phyloP scores from a whole-genome alignment of 2,888 invertebrate genomes.

The Troides aeacus region DNA sequence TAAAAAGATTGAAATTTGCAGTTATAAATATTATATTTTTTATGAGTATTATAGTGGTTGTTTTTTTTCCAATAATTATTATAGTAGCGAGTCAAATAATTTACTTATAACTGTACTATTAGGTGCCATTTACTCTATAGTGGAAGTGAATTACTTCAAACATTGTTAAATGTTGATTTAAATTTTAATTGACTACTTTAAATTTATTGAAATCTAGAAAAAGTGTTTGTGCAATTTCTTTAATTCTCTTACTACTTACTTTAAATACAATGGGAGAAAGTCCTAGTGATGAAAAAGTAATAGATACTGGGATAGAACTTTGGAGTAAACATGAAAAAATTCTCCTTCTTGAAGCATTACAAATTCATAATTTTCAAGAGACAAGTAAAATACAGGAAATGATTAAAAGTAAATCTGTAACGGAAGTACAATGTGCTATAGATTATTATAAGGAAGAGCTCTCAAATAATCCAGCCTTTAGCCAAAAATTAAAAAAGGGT shows the following conservation, averaged over 20 bases:
- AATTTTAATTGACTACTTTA: too few relatives aligned
- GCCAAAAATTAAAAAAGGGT: conserved; percentile 20
- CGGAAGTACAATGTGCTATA: conserved; percentile 50
- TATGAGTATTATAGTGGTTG: too few relatives aligned
- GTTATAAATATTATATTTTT: too few relatives aligned
- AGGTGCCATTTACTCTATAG: too few relatives aligned
- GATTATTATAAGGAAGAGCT: conserved; percentile 48
- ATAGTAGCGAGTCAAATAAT: too few relatives aligned
- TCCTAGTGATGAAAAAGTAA: neutral
- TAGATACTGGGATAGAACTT: conserved; percentile 33
- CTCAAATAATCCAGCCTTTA: conserved; percentile 31
- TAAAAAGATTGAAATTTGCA: too few relatives aligned
- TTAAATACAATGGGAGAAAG: conserved; percentile 12
- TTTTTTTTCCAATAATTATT: too few relatives aligned
- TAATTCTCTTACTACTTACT: neutral
- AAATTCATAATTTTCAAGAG: conserved; percentile 44
- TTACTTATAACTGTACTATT: too few relatives aligned
- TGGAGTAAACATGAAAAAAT: conserved; percentile 64
- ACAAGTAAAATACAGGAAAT: conserved; percentile 41
- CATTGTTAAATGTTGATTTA: too few relatives aligned
- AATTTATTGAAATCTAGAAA: neutral
- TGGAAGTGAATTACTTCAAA: too few relatives aligned
- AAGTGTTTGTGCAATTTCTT: neutral
- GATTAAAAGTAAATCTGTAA: conserved; percentile 46
- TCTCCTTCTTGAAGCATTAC: conserved; percentile 49